Base-by-base conservation (phyloP, 2,797 vertebrate species). In the Potorous gilbertii region DNA sequence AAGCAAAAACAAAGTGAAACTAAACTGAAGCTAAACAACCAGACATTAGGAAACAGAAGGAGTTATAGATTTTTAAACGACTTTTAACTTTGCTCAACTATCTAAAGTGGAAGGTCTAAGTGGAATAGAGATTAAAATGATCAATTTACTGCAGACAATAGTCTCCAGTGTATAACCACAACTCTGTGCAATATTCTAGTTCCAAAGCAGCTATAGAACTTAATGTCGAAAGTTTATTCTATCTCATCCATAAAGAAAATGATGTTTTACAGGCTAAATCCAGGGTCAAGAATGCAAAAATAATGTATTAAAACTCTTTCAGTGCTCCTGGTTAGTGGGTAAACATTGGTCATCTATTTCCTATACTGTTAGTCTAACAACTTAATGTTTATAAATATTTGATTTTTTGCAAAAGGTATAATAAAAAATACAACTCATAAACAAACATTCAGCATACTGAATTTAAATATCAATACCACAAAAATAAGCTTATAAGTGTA, bases 1-100 rank as follows among this genome's bases (percentile, higher is more conserved):
- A 93, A 94, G 21, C 21, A 87, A 95, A 62, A 54, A 46, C 74
- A 81, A 81, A 81, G 74, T 81, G 40, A 81, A 81, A 81, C 74
- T 74, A 74, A 74, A 40, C n/a, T 74, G n/a, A 74, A 74, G 40
- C n/a, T 28, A 93, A 31, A 90, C 9, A 74, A 0, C 8, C 54
- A 94, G 62, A 40, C 92, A n/a, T 89, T 57, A 56, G 9, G 29
- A 21, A 34, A 46, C 31, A 14, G 13, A 81, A 55, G 90, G 55
- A 0, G 0, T 90, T 94, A 56, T n/a, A 54, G 8, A 50, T 27
- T 46, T 96, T 0, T 54, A 62, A 50, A 94, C 18, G 6, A 54
- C 81, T 13, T 93, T 92, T 62, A 0, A n/a, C 91, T 94, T 89
- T n/a, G 93, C 29, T 40, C 54, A 5, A 54, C 87, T 54, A 55